Conservation (phyloP, 2,888 invertebrate species). For the Adelognathus sp. region DNA sequence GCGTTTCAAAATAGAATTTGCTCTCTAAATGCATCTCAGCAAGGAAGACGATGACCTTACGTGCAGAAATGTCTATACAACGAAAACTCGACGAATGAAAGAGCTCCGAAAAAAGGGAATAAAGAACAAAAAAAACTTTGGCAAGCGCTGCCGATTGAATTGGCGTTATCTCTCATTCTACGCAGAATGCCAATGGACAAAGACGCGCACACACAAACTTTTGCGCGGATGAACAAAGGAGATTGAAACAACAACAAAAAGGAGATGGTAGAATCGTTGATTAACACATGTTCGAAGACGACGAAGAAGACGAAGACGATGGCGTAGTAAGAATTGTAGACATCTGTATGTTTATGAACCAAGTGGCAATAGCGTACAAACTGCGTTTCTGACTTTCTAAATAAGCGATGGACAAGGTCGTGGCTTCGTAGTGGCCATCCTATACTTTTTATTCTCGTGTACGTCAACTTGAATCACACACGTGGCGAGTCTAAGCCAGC, state of each 20-base stretch:
- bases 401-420: constrained; percentile 40
- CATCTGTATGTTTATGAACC: background rate
- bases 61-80: background rate
- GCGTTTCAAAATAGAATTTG: background rate
- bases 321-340: background rate
- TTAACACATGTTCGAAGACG: background rate
- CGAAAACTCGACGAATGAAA: too few relatives aligned
- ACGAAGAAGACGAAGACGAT: background rate
- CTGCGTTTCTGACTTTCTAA: constrained; percentile 46
- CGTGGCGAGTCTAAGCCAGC: background rate
- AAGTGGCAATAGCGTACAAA: background rate
- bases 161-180: background rate
- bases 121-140: background rate
- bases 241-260: background rate
- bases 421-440: background rate
- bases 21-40: background rate
- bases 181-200: background rate
- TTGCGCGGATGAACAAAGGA: constrained; percentile 10
- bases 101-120: background rate
- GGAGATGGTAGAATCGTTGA: background rate
- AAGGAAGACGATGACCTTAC: background rate
- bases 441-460: constrained; percentile 12
- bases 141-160: background rate
- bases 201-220: background rate
- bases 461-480: constrained; percentile 2